These are phyloP conservation scores for Sternarchorhynchus goeldii DNA, from an alignment of 2,797 vertebrate species.

Conservation along the genomic window DNA sequence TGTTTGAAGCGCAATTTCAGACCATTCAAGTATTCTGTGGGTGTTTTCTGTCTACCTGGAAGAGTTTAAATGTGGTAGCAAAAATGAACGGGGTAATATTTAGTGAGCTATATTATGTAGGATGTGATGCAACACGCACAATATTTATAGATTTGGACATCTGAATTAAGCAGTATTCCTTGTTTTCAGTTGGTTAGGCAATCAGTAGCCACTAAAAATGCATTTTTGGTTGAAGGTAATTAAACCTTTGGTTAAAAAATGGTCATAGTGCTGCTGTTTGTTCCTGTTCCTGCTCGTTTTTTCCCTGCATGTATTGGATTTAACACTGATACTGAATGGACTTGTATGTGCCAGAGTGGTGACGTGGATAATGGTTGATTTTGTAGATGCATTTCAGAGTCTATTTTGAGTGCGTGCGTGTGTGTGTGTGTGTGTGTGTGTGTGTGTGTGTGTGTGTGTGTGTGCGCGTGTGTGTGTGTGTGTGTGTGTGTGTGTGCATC, in stretches of 20 bases:
- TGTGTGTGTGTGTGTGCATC: no score
- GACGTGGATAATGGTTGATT: background rate
- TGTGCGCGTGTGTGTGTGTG: no score
- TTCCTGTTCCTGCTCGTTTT: no score
- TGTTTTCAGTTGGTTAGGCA: background rate
- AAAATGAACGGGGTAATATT: no score
- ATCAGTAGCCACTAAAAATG: background rate
- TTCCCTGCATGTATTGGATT: background rate
- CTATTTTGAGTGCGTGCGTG: background rate
- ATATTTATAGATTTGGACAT: background rate
- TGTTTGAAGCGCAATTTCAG: background rate
- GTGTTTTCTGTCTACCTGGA: background rate
- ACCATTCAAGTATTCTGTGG: background rate
- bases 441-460: no score
- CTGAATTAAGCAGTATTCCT: background rate
- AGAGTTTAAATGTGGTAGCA: background rate
- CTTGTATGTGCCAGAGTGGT: background rate
- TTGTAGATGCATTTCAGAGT: background rate
- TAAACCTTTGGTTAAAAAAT: no score
- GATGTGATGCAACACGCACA: background rate
- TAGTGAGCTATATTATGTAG: background rate
- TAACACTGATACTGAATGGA: slow-evolving; percentile 1
- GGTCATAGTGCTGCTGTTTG: no score
- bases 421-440: no score
- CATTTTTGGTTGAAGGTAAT: slow-evolving; percentile 6